phyloP scores from a whole-genome alignment of 2,113 vertebrate species.

The Hyla sarda region DNA sequence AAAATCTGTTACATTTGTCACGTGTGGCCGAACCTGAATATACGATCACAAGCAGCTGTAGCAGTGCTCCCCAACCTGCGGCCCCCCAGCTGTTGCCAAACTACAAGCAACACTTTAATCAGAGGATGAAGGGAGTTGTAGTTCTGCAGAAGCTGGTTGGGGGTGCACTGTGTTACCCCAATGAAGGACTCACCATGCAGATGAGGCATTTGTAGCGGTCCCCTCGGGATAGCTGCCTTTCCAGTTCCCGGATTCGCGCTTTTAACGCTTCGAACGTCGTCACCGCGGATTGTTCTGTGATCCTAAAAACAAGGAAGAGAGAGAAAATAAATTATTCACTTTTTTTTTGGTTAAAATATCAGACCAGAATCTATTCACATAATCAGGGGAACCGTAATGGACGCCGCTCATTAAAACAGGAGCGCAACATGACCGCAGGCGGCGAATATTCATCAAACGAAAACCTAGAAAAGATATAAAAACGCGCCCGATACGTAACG shows the following conservation, averaged over 20 bases:
- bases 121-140: no score
- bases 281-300: slow-evolving; percentile 96
- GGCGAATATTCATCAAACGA: background rate
- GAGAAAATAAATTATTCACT: background rate
- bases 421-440: background rate
- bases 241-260: slow-evolving; percentile 97
- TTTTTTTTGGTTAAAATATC: no score
- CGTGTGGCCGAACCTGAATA: no score
- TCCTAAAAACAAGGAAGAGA: slow-evolving; percentile 73
- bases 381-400: background rate
- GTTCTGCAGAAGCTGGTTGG: no score
- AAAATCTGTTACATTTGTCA: no score
- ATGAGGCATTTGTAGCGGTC: slow-evolving; percentile 99
- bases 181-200: slow-evolving; percentile 91
- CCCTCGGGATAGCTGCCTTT: slow-evolving; percentile 96
- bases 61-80: no score
- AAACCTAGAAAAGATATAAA: background rate
- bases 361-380: no score
- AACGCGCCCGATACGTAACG: background rate
- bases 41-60: no score
- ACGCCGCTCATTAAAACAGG: background rate
- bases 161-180: no score
- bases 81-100: no score
- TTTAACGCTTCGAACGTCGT: slow-evolving; percentile 98
- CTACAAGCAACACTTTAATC: no score